Conservation (phyloP, 2,888 invertebrate genomes). For the Cephus spinipes region DNA sequence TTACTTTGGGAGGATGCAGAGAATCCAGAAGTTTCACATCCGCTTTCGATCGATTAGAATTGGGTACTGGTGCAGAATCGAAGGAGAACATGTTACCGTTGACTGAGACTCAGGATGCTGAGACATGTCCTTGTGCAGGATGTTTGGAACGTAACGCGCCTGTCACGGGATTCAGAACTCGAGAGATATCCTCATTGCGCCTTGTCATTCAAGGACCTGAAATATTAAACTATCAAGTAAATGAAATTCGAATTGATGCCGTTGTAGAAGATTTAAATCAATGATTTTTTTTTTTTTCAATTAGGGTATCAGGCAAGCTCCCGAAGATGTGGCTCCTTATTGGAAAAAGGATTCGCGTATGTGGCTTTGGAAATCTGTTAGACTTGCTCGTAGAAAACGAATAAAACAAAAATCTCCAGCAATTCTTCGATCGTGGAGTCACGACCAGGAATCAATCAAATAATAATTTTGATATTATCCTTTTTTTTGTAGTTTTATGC, state of each 20-base stretch:
- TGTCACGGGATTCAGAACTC: constrained; percentile 39
- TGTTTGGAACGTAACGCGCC: constrained; percentile 27
- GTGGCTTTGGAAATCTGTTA: constrained; percentile 72
- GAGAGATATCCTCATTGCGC: constrained; percentile 49
- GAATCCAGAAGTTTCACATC: constrained; percentile 45
- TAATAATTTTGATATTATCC: constrained; percentile 1
- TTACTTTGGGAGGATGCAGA: constrained; percentile 26
- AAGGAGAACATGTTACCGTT: constrained; percentile 21
- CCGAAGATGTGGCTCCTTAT: constrained; percentile 73
- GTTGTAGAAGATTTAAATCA: background rate
- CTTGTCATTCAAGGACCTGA: constrained; percentile 52
- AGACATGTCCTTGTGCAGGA: constrained; percentile 44
- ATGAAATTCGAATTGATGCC: background rate
- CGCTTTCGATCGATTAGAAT: constrained; percentile 42
- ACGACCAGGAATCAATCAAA: constrained; percentile 15
- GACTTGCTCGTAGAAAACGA: constrained; percentile 41
- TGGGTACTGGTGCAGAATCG: constrained; percentile 27
- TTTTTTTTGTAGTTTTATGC: background rate
- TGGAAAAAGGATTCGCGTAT: constrained; percentile 80
- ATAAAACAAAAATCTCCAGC: constrained; percentile 21
- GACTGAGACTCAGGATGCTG: constrained; percentile 35
- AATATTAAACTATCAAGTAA: constrained; percentile 55
- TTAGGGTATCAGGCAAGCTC: constrained; percentile 71
- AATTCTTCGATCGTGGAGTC: constrained; percentile 8
- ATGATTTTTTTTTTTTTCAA: constrained; percentile 29